phyloP scores from a whole-genome alignment of 2,888 invertebrate species.

The Protonemura montana region DNA sequence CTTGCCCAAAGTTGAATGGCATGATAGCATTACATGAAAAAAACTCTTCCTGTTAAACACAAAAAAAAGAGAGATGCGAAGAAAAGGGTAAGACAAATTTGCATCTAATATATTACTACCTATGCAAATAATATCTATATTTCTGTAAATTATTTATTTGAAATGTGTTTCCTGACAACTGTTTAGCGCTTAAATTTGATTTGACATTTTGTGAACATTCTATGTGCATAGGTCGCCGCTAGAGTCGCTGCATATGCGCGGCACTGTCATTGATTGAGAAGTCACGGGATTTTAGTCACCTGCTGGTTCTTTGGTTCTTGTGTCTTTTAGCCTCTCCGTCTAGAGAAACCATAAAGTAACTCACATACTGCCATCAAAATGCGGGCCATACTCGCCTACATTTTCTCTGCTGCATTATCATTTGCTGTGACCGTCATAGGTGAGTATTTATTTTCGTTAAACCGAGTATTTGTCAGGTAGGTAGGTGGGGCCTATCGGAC shows the following conservation, averaged over 20 bases:
- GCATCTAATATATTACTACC: no score
- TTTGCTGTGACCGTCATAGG: slow-evolving; percentile 36
- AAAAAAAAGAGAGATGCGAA: no score
- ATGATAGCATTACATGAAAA: no score
- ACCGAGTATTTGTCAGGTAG: not conserved
- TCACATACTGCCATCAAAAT: slow-evolving; percentile 34
- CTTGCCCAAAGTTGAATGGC: no score
- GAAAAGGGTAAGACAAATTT: no score
- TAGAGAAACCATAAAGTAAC: not conserved
- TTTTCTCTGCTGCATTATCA: slow-evolving; percentile 28
- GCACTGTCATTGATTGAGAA: slow-evolving; percentile 12
- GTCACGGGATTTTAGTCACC: slow-evolving; percentile 7
- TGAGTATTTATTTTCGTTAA: slow-evolving; percentile 32
- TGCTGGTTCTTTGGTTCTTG: not conserved
- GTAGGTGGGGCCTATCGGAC: not conserved
- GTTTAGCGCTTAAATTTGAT: not conserved
- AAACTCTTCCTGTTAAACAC: no score
- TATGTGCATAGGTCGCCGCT: not conserved
- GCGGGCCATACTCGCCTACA: slow-evolving; percentile 37
- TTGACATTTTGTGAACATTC: not conserved
- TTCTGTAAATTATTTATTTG: no score
- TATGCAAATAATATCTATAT: no score
- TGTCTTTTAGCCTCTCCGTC: not conserved
- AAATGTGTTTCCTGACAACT: no score
- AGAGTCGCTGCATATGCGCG: not conserved